These are phyloP conservation scores for Psylliodes chrysocephalus DNA, from an alignment of 2,888 invertebrate species.

Conservation along the genomic window DNA sequence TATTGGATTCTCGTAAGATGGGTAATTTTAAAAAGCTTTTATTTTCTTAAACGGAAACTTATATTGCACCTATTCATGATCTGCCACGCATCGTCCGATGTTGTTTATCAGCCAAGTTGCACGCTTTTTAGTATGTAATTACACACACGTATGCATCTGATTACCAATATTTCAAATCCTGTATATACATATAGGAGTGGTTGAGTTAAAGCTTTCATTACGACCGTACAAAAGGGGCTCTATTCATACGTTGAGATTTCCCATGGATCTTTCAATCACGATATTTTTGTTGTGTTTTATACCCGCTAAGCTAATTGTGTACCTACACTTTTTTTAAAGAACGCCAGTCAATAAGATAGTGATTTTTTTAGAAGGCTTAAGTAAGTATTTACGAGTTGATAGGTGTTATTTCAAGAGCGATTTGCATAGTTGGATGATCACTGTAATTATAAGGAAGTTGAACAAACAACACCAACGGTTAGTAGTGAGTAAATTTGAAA, in stretches of 20 bases:
- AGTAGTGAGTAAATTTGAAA: neutral
- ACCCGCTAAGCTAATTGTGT: neutral
- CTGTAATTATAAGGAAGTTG: neutral
- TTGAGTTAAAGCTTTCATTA: conserved; percentile 24
- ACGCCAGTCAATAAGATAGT: neutral
- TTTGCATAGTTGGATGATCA: conserved; percentile 9
- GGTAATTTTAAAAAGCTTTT: conserved; percentile 7
- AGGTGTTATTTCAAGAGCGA: neutral
- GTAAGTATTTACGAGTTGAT: neutral
- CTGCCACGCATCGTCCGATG: neutral
- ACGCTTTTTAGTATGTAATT: conserved; percentile 32
- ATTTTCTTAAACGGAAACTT: conserved; percentile 1
- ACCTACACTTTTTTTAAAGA: neutral
- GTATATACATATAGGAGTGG: conserved; percentile 26
- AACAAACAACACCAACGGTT: neutral
- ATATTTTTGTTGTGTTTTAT: conserved; percentile 22
- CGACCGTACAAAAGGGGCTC: conserved; percentile 26
- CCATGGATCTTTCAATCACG: conserved; percentile 35
- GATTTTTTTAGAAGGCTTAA: neutral
- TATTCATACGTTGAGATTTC: conserved; percentile 28
- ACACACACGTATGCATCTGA: conserved; percentile 24
- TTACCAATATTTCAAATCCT: conserved; percentile 30
- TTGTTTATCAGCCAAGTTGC: conserved; percentile 22
- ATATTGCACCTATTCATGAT: conserved; percentile 9
- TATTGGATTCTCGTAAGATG: neutral